Base-by-base conservation (phyloP, 2,113 vertebrate genomes). In the Anarhynchus alexandrinus region DNA sequence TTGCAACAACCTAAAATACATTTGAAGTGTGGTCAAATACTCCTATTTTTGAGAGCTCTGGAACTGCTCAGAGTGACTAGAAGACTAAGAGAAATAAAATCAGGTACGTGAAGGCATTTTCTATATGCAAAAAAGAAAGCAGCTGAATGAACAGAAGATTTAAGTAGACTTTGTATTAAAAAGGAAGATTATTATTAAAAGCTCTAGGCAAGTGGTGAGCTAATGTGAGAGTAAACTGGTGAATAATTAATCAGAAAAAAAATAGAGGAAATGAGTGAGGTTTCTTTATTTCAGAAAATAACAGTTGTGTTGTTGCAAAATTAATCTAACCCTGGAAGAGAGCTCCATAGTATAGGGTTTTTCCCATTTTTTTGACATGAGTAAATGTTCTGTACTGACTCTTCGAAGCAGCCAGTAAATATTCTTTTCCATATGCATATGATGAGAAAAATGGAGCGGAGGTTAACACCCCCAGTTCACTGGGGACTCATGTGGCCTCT, bases 361-460 rank as follows among this genome's bases (percentile, higher is more conserved):
- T 85, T 17, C 30, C n/a, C 38, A 73, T 82, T 77, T 96, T 93
- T 91, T 65, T 77, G 38, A 78, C 85, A 70, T 67, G 51, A 88
- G 47, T 66, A 47, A 93, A 74, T 70, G 67, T 64, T 81, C 92
- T 83, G 5, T 78, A 59, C 65, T 64, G 79, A 62, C 16, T 95
- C 32, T 92, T 95, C 76, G 65, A 93, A 82, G 69, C 72, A 92
- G 76, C 43, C 80, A 76, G 65, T 90, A 92, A 95, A 71, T 93
- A 95, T 12, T 93, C 76, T 59, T 93, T 95, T 86, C 90, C 71
- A 92, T 81, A 78, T 74, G 69, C 38, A 67, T 51, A 64, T 15
- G 52, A 91, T 94, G 83, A 94, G 80, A 92, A 93, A 88, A 96
- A 86, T 90, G 80, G 86, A 92, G 76, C 18, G 13, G 71, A 92